A percentile compares a stretch with the other conserved stretches of the same genome.
Conservation (phyloP, 1,140 invertebrate genomes). For the Ostrea edulis region DNA sequence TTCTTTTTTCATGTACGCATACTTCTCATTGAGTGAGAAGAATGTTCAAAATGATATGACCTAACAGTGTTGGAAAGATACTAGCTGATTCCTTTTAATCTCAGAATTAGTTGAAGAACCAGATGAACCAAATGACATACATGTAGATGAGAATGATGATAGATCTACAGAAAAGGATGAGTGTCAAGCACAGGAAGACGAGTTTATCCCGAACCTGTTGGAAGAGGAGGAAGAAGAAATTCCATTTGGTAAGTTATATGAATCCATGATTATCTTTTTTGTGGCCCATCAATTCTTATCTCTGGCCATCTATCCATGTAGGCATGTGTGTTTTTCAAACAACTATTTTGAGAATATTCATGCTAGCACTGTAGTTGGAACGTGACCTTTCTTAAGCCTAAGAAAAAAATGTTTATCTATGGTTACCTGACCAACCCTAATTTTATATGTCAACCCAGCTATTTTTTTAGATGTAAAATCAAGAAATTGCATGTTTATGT, state of each 20-base stretch:
- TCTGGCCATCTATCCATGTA: no score
- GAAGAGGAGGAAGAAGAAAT: slow-evolving; percentile 21
- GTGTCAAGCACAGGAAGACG: not conserved
- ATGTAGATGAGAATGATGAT: not conserved
- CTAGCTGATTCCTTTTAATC: slow-evolving; percentile 16
- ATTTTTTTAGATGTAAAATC: no score
- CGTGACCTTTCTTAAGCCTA: no score
- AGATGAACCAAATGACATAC: not conserved
- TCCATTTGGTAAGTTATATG: slow-evolving; percentile 19
- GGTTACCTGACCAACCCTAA: no score
- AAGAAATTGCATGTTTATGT: no score
- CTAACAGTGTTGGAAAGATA: slow-evolving; percentile 10
- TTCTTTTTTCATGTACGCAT: not conserved
- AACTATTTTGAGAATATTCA: no score
- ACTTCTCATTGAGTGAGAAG: slow-evolving; percentile 6
- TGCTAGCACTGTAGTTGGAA: no score
- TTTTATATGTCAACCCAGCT: no score
- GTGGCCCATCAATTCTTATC: no score
- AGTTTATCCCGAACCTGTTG: slow-evolving; percentile 7
- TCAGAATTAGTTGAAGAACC: slow-evolving; percentile 15
- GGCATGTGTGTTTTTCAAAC: no score
- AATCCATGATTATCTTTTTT: no score
- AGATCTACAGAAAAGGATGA: not conserved
- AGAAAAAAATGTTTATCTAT: no score
- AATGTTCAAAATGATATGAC: slow-evolving; percentile 26